Conservation (phyloP, 2,113 vertebrate species). For the Nannobrachium achirus region DNA sequence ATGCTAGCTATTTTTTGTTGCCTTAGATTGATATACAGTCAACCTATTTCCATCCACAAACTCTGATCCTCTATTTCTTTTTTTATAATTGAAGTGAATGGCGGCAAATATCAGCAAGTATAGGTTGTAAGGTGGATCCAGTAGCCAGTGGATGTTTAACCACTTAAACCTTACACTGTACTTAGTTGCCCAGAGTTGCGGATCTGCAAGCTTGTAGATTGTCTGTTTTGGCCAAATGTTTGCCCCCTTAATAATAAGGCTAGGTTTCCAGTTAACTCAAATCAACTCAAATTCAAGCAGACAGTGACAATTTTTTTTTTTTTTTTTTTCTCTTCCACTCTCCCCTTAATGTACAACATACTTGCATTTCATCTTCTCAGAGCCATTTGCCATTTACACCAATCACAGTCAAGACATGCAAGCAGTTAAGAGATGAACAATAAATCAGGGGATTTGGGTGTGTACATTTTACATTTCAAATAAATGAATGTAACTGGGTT, state of each 20-base stretch:
- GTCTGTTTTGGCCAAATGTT: too few relatives aligned
- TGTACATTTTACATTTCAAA: conserved; percentile 84
- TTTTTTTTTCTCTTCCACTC: too few relatives aligned
- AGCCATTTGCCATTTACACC: too few relatives aligned
- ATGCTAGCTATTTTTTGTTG: conserved; percentile 16
- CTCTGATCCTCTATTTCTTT: neutral
- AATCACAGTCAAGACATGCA: neutral
- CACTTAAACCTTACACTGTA: too few relatives aligned
- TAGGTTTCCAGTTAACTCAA: too few relatives aligned
- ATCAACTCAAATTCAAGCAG: too few relatives aligned
- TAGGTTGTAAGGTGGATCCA: neutral
- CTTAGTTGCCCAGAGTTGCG: neutral
- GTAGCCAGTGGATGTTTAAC: too few relatives aligned
- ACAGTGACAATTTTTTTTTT: too few relatives aligned
- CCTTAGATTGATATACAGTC: neutral
- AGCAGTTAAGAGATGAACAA: conserved; percentile 39
- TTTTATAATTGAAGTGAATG: conserved; percentile 21
- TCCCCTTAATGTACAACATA: too few relatives aligned
- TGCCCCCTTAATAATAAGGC: too few relatives aligned
- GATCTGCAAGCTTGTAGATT: too few relatives aligned
- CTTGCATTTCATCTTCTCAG: too few relatives aligned
- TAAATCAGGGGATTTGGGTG: conserved; percentile 68
- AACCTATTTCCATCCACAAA: neutral
- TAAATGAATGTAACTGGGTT: conserved; percentile 93
- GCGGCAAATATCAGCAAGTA: conserved; percentile 9